Percentiles rank a stretch among this genome's conserved stretches.
phyloP scores from a whole-genome alignment of 53 echinoderm and acorn worm genomes.

The Luidia sarsii region DNA sequence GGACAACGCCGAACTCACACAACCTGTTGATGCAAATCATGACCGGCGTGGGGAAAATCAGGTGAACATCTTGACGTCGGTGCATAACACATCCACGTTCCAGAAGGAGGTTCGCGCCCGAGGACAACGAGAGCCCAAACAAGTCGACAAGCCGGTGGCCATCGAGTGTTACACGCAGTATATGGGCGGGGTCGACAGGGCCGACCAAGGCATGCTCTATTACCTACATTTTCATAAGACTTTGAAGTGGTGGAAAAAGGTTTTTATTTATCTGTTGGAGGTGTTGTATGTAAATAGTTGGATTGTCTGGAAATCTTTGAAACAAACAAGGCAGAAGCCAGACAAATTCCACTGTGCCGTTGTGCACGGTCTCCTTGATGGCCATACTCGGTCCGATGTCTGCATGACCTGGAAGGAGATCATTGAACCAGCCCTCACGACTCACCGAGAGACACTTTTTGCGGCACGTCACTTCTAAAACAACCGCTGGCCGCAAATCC shows the following conservation, averaged over 20 bases:
- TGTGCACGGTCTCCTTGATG: too few species aligned
- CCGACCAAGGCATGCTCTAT: too few species aligned
- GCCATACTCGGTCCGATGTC: too few species aligned
- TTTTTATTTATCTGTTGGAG: too few species aligned
- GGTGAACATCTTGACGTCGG: constrained; percentile 7
- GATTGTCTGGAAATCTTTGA: constrained; percentile 12
- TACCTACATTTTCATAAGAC: background rate
- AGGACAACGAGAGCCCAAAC: background rate
- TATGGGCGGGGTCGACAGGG: too few species aligned
- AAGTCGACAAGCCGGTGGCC: too few species aligned
- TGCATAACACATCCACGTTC: constrained; percentile 27
- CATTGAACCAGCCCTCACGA: background rate
- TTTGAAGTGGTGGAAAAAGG: background rate
- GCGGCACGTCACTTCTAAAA: too few species aligned
- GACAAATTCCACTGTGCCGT: background rate
- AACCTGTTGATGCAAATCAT: background rate
- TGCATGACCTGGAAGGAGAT: too few species aligned
- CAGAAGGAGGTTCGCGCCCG: background rate
- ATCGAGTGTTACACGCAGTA: too few species aligned
- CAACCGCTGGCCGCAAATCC: too few species aligned
- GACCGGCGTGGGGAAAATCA: constrained; percentile 15
- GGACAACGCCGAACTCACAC: constrained; percentile 20
- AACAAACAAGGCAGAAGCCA: background rate
- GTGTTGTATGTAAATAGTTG: too few species aligned
- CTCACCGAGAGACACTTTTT: too few species aligned